These are phyloP conservation scores for Aptenodytes forsteri DNA, from an alignment of 2,113 vertebrate species.

Conservation along the genomic window DNA sequence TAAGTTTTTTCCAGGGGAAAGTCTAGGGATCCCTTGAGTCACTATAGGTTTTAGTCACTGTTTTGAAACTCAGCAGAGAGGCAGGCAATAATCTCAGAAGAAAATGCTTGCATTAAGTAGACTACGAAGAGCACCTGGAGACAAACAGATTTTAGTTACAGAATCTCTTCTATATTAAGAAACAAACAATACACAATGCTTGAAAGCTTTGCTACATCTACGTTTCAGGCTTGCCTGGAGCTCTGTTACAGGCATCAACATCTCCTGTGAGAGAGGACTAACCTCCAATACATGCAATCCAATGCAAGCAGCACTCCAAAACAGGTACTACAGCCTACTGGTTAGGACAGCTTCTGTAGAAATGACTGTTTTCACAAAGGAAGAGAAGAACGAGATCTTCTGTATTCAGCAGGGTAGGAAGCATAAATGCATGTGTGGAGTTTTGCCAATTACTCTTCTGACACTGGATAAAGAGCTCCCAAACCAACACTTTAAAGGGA, in stretches of 20 bases:
- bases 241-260: background rate
- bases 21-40: background rate
- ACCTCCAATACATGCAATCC: fast-evolving
- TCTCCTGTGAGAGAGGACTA: background rate
- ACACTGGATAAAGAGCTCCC: background rate
- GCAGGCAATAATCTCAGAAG: background rate
- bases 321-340: background rate
- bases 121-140: background rate
- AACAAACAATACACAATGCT: background rate
- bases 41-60: background rate
- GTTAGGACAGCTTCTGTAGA: background rate
- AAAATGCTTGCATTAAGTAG: background rate
- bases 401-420: background rate
- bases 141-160: background rate
- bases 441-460: fast-evolving
- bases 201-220: background rate
- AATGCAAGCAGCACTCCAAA: background rate
- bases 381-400: fast-evolving
- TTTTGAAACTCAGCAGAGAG: background rate
- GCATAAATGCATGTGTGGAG: fast-evolving
- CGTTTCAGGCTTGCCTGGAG: background rate
- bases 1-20: background rate
- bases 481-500: fast-evolving
- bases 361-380: fast-evolving
- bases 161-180: background rate